Evolutionary conservation across 2,888 invertebrate genomes (phyloP), one percentile per base, ranked within the genome.

Genomic region (Caenorhabditis sp.): DNA sequence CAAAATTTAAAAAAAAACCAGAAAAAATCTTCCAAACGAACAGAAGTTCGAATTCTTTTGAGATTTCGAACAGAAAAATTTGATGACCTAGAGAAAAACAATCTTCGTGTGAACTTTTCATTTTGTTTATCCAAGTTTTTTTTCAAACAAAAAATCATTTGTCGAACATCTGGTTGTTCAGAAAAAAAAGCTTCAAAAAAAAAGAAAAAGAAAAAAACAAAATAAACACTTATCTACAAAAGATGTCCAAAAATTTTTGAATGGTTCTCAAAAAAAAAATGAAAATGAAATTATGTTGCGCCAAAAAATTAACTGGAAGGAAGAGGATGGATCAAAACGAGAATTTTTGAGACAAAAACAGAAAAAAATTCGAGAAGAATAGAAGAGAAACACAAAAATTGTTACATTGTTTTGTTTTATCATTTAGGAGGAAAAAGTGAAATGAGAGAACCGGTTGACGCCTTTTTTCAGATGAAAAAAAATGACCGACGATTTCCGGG

Each of bases 391-490:
- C 31, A 10, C 25, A 52, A 12, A 26, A 54, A 1, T 49, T 58
- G 58, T 25, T 54, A 36, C 56, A 43, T 38, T 52, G 59, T 59
- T 63, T 53, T 38, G 21, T 50, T 26, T 25, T 43, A 43, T 43
- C 43, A 43, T 10, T 43, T 12, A 43, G 43, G 17, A 43, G 17
- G 43, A 12, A 43, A 43, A 43, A 43, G 43, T 43, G 43, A 43
- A 43, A 43, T 10, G 43, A 43, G 14, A 43, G 14, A 43, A 43
- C 43, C 43, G 43, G 43, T 43, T 43, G 43, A 43, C 12, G 17
- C 31, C 31, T 31, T 31, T 31, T 31, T 31, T 31, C 10, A n/a
- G n/a, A 4, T 31, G 31, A 31, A 31, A 17, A 36, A 36, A 36
- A 36, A 10, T 36, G 7, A 36, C 36, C 36, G 36, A 43, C 43